Base-by-base conservation (phyloP, 30 jellyfish, hydroid and myxozoan species). In the Aurelia sp. region DNA sequence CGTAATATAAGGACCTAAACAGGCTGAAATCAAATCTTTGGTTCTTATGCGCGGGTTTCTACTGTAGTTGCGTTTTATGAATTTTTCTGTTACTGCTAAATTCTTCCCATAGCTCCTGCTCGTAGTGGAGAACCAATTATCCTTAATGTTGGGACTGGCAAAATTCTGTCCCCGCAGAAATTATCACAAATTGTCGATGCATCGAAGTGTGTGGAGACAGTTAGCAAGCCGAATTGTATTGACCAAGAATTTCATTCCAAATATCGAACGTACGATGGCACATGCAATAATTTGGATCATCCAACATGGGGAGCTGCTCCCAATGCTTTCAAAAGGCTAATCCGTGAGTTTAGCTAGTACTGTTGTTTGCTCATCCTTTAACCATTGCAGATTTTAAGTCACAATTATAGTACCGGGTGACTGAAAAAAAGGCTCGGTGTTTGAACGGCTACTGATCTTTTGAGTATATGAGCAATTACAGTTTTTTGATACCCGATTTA, bases 281-380 rank as follows among this genome's bases (percentile, higher is more conserved):
- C 95, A 3, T 90, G 97, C 80, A 90, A 90, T 68, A 90, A 90
- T 74, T 9, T 90, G 11, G 86, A 76, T 18, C 76, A 69, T 30
- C 97, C 97, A 0, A 47, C 81, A 11, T 90, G 97, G 97, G 97
- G 97, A 18, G 97, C 97, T 22, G 97, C 97, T 2, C 73, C 95
- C 18, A 73, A 48, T 21, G 81, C 97, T 11, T 90, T 90, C 77
- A 51, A 67, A 33, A 31, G 97, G 50, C 71, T 90, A 3, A 55
- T 90, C 5, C 91, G 97, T 90, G 31, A 82, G 97, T 73, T 23
- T 5, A 4, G 8, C 10, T 9, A 44, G 9, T 44, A 9, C 33
- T 2, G 1, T 27, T 27, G 33, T 27, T 27, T 27, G 33, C 2
- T 27, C 33, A 27, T 27, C 33, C 33, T 27, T 27, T 27, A 27